A percentile compares a stretch with the other conserved stretches of the same genome.
Conservation (phyloP, 2,888 invertebrate genomes). For the Carabus problematicus region DNA sequence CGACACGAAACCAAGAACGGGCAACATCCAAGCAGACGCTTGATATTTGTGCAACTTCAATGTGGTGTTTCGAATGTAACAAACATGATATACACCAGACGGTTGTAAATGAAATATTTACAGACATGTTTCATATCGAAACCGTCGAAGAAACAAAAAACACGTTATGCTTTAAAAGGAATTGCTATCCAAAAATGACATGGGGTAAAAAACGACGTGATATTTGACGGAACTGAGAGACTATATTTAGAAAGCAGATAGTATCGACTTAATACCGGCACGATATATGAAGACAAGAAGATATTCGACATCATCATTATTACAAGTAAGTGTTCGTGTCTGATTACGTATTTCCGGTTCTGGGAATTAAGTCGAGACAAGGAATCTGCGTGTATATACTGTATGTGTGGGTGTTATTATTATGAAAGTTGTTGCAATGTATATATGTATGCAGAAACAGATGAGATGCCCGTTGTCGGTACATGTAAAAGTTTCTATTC, state of each 20-base stretch:
- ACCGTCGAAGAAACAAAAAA: slow-evolving; percentile 11
- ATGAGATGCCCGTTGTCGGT: neutral
- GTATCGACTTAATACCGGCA: no score
- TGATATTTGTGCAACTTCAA: no score
- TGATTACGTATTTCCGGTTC: slow-evolving; percentile 24
- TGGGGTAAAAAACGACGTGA: neutral
- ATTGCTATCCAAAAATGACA: slow-evolving; percentile 16
- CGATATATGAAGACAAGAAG: slow-evolving; percentile 12
- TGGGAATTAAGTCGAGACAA: neutral
- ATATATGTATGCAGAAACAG: neutral
- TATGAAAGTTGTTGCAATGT: neutral
- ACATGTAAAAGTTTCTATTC: no score
- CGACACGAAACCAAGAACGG: neutral
- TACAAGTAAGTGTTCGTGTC: slow-evolving; percentile 6
- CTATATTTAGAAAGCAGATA: neutral
- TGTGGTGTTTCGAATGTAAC: neutral
- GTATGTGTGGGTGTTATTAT: neutral
- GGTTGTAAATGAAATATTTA: neutral
- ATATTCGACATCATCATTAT: neutral
- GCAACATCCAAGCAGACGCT: neutral
- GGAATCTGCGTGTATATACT: neutral
- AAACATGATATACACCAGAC: neutral
- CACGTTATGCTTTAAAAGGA: slow-evolving; percentile 26
- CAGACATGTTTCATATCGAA: neutral
- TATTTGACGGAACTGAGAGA: slow-evolving; percentile 9